Base-by-base conservation (phyloP, 2,113 vertebrate genomes). In the Acrocephalus arundinaceus region DNA sequence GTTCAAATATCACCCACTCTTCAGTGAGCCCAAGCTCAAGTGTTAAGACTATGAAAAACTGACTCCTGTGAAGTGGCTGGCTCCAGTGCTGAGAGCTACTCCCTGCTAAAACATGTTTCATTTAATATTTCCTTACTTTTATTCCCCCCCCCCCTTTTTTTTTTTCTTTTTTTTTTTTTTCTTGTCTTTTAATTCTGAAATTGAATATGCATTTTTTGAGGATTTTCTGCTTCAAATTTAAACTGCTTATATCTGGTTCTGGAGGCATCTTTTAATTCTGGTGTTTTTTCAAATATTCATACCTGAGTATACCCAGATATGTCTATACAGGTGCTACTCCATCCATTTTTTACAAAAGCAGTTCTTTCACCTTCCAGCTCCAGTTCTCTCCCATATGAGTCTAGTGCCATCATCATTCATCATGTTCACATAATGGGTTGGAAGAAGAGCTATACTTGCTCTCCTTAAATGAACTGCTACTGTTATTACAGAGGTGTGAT, bases 401-500 rank as follows among this genome's bases (percentile, higher is more conserved):
- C 55, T 73, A 71, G 75, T 83, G 71, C 51, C 87, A 96, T 96
- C 90, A 94, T 74, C 91, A 93, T 96, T 91, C 82, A 95, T 97
- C 96, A 96, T 85, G 82, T 79, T 95, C 91, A 82, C 11, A 43
- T 97, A 96, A 95, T 96, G 87, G 85, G 39, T 76, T 95, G 70
- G 95, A 95, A 92, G 94, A 96, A 91, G 83, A 94, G 84, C 80
- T 85, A 72, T 92, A 72, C 89, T 97, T 94, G 81, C 89, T 94
- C 51, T 89, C 59, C 94, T 96, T 94, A 96, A 96, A 96, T 95
- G 93, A 96, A 93, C 89, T 96, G 94, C 91, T 94, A 43, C 75
- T 95, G 71, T 94, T 96, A 96, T 95, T 94, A 88, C 78, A 85
- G 85, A 91, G 78, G 74, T 93, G 85, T 91, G 94, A 96, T 97